Percentiles rank a stretch among this genome's conserved stretches.
Evolutionary conservation across 2,113 vertebrate species (phyloP).

Genomic region (Gymnorhina tibicen): DNA sequence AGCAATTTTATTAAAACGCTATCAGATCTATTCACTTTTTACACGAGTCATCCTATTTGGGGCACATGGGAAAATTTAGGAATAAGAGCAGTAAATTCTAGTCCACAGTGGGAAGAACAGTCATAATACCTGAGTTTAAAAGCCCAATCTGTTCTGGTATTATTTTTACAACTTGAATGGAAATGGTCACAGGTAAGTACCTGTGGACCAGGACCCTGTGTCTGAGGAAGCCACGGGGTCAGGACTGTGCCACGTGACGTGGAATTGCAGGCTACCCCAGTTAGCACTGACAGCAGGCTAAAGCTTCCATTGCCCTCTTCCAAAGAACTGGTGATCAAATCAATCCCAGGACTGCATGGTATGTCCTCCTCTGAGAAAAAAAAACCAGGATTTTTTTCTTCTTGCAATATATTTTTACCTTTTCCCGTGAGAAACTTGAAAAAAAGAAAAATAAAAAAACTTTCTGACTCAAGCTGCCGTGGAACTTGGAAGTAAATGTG

Average conservation of each 20-base stretch:
- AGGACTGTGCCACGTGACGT: too few species aligned
- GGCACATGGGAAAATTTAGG: not conserved
- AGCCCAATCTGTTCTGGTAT: not conserved
- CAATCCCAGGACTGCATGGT: not conserved
- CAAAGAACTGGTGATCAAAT: not conserved
- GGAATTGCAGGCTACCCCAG: not conserved
- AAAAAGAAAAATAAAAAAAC: not conserved
- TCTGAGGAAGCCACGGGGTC: not conserved
- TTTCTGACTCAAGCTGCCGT: not conserved
- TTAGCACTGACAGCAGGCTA: not conserved
- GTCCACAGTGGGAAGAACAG: not conserved
- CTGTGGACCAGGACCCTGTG: too few species aligned
- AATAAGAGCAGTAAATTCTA: not conserved
- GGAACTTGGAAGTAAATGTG: constrained; percentile 15
- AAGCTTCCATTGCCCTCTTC: not conserved
- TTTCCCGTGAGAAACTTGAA: constrained; percentile 16
- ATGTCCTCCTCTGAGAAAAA: not conserved
- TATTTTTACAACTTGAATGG: not conserved
- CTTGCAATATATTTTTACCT: constrained; percentile 40
- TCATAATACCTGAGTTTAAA: not conserved
- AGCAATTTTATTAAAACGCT: not conserved
- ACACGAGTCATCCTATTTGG: not conserved
- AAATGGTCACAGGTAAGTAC: not conserved
- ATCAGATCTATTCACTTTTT: not conserved
- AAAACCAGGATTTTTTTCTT: not conserved